Base-by-base conservation (phyloP, 2,113 vertebrate genomes). In the Ceyx melanurus region DNA sequence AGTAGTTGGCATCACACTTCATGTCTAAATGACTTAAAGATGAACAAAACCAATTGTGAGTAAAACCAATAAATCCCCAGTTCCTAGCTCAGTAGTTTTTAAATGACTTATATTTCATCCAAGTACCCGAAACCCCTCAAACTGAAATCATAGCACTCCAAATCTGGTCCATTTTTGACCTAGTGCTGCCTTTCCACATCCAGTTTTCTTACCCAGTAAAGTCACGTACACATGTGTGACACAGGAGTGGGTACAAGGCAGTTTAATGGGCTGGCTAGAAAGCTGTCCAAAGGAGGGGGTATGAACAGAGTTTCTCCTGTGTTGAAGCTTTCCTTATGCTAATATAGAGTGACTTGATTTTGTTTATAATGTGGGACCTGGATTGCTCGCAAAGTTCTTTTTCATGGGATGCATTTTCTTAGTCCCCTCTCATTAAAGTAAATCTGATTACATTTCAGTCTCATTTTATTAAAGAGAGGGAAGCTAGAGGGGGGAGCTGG, bases 371-470 rank as follows among this genome's bases (percentile, higher is more conserved):
- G 64, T 91, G 71, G 70, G 79, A 96, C 86, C 40, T 86, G 73
- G 86, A 74, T 84, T 95, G 65, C 86, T 89, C 91, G 95, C 90
- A 89, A 93, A 80, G 77, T 90, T 91, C 79, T 94, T 94, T 93
- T 96, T 77, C 80, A 83, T 3, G 2, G 77, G 80, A 90, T 89
- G 62, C 42, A 35, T 95, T 95, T 95, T 95, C 91, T 72, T 16
- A 7, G 61, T 94, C 64, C 75, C 58, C 72, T 19, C 65, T 96
- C 93, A 96, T 96, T 96, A 97, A 94, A 96, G 85, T 93, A 94
- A 95, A 96, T 96, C 84, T 85, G 94, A 95, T 95, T 97, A 95
- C 73, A 92, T 95, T 96, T 96, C 95, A 96, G 82, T 87, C 81
- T 89, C 57, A 4, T 73, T 92, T 43, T 91, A 91, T 74, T 58